phyloP scores from a whole-genome alignment of 2,113 vertebrate species.

The Istiophorus platypterus region DNA sequence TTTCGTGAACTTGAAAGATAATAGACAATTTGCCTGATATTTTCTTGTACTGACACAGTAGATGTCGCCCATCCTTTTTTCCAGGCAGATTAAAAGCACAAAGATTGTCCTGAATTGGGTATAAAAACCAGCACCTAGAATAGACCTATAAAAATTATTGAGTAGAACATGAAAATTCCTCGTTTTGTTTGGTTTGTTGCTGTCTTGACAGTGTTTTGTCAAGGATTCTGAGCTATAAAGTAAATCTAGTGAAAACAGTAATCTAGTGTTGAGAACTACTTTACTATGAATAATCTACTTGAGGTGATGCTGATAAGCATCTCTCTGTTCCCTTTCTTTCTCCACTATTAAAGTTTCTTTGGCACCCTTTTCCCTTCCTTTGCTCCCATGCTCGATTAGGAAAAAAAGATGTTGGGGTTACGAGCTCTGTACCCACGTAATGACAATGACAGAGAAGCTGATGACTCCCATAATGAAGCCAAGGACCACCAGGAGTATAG shows the following conservation, averaged over 20 bases:
- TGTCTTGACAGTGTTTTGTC: background rate
- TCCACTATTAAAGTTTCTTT: conserved; percentile 33
- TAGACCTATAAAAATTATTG: background rate
- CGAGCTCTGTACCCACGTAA: conserved; percentile 84
- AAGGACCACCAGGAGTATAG: conserved; percentile 86
- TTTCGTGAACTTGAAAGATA: background rate
- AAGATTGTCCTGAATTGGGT: background rate
- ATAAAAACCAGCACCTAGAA: background rate
- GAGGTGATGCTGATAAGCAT: conserved; percentile 30
- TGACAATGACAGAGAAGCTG: conserved; percentile 89
- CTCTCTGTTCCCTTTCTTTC: conserved; percentile 25
- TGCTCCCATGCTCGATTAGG: background rate
- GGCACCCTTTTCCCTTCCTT: conserved; percentile 33
- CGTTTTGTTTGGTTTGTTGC: background rate
- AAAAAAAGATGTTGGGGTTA: conserved; percentile 45
- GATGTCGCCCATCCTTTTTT: background rate
- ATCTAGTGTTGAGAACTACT: conserved; percentile 5
- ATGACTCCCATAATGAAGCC: conserved; percentile 89
- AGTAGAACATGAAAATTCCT: background rate
- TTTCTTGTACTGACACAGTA: background rate
- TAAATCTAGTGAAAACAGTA: background rate
- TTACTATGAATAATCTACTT: conserved; percentile 15
- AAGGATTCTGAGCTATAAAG: background rate
- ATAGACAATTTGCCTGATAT: background rate
- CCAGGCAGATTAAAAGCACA: background rate